Conservation (phyloP, 2,113 vertebrate genomes). For the Turnix velox region DNA sequence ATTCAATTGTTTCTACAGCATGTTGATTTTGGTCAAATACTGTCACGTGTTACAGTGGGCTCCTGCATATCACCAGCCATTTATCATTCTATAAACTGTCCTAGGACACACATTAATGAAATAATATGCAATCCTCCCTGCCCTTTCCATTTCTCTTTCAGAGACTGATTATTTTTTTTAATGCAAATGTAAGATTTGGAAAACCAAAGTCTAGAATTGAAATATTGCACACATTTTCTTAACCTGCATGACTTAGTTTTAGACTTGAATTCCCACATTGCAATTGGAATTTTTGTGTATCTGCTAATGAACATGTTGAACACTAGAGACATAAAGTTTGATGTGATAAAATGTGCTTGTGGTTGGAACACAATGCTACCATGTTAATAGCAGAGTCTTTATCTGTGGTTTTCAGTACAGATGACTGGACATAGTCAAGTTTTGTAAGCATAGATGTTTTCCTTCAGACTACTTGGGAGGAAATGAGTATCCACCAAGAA, state of each 20-base stretch:
- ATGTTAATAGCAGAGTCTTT: neutral
- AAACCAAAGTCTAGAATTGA: neutral
- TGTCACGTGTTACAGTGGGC: neutral
- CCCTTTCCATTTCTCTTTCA: neutral
- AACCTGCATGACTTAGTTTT: neutral
- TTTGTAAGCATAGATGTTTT: conserved; percentile 18
- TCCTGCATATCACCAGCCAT: neutral
- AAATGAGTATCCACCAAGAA: neutral
- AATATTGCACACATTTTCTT: neutral
- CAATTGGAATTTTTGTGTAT: neutral
- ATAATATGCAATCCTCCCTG: neutral
- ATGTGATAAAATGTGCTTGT: neutral
- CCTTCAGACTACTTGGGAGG: neutral
- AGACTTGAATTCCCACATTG: neutral
- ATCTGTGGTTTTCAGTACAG: neutral
- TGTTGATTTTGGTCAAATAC: neutral
- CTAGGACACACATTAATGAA: neutral
- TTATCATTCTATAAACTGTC: neutral
- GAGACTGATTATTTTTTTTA: neutral
- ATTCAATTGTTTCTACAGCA: neutral
- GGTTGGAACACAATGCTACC: neutral
- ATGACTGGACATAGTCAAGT: neutral
- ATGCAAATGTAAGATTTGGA: neutral
- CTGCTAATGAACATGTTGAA: neutral
- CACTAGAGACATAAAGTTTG: neutral